Evolutionary conservation across 1,140 invertebrate genomes (phyloP).

Genomic region (Orius insidiosus): DNA sequence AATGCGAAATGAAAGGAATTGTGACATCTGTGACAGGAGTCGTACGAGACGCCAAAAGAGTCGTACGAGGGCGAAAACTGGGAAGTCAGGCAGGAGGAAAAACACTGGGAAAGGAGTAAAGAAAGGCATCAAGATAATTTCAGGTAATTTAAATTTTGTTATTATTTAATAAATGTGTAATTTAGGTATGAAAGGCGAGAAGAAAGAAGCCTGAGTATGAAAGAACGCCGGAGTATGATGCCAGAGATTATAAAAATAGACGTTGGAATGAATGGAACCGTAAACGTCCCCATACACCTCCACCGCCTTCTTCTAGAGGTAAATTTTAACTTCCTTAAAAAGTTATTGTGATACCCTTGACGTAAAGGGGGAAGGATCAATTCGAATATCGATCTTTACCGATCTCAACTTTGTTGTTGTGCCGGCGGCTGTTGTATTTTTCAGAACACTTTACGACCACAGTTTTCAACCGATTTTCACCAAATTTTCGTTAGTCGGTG

Average conservation of each 20-base stretch:
- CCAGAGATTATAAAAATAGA: slow-evolving; percentile 13
- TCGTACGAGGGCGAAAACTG: slow-evolving; percentile 9
- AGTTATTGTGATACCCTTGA: not conserved
- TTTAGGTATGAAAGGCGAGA: slow-evolving; percentile 11
- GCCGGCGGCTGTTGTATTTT: too few relatives aligned
- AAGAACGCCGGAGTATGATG: slow-evolving; percentile 12
- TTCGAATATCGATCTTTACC: too few relatives aligned
- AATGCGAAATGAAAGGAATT: not conserved
- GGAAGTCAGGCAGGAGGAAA: slow-evolving; percentile 10
- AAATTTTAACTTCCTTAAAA: not conserved
- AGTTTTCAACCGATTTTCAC: too few relatives aligned
- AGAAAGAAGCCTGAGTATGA: slow-evolving; percentile 18
- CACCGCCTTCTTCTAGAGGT: slow-evolving; percentile 10
- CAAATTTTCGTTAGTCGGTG: too few relatives aligned
- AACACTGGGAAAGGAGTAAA: slow-evolving; percentile 16
- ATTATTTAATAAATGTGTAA: not conserved
- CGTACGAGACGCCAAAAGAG: slow-evolving; percentile 14
- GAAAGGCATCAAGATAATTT: slow-evolving; percentile 17
- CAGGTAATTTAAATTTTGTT: slow-evolving; percentile 5
- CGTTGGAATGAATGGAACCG: not conserved
- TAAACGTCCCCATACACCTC: slow-evolving; percentile 26
- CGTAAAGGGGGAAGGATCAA: too few relatives aligned
- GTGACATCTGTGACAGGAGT: slow-evolving; percentile 8
- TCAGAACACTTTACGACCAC: too few relatives aligned
- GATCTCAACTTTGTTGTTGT: too few relatives aligned